Evolutionary conservation across 2,797 vertebrate genomes (phyloP).

Genomic region (Manis pentadactyla): DNA sequence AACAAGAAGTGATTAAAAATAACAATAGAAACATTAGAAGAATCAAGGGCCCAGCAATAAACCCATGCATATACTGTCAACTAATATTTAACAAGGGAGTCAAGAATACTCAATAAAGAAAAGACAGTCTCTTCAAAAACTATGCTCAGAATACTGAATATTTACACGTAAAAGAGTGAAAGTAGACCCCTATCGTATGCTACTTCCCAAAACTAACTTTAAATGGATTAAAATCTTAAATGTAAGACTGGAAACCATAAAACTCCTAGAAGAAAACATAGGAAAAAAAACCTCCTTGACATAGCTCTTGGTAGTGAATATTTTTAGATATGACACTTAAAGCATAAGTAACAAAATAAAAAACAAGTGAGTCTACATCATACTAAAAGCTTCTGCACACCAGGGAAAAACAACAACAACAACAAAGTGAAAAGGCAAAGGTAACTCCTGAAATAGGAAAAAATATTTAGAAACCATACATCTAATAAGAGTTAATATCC

Average conservation of each 20-base stretch:
- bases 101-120: background rate
- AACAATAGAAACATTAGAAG: background rate
- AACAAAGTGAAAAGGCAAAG: background rate
- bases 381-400: background rate
- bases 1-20: slow-evolving; percentile 26
- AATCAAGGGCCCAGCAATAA: background rate
- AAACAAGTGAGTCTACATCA: background rate
- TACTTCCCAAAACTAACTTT: background rate
- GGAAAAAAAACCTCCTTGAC: background rate
- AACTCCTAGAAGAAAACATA: background rate
- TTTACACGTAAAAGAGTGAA: background rate
- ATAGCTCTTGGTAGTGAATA: background rate
- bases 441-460: background rate
- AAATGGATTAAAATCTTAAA: background rate
- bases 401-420: background rate
- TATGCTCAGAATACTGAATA: background rate
- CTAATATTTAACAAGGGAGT: background rate
- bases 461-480: background rate
- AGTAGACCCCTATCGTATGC: background rate
- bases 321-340: background rate
- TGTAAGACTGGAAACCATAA: background rate
- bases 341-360: background rate
- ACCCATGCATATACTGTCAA: background rate
- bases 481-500: background rate
- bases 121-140: background rate